phyloP scores from a whole-genome alignment of 2,113 vertebrate genomes.

The Megaptera novaeangliae region DNA sequence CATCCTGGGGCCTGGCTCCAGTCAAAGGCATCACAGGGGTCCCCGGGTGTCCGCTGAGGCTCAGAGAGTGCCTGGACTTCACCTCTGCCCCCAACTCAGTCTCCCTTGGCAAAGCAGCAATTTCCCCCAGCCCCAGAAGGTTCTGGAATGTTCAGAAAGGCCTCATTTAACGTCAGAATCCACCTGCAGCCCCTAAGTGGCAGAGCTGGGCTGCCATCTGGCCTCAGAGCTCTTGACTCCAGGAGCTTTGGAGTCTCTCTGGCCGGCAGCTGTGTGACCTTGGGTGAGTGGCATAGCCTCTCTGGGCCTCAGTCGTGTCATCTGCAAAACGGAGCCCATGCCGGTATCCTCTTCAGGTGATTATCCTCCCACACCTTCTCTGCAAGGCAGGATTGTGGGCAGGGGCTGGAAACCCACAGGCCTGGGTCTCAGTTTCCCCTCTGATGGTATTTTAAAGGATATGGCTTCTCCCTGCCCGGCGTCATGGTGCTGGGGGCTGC shows the following conservation, averaged over 20 bases:
- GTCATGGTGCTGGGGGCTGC: background rate
- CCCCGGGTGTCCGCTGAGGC: background rate
- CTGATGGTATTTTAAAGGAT: background rate
- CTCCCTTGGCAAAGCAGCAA: background rate
- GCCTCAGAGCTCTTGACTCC: background rate
- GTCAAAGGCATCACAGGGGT: too few relatives aligned
- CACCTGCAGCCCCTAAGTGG: background rate
- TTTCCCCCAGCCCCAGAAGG: background rate
- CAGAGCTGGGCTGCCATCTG: background rate
- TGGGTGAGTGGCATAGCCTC: background rate
- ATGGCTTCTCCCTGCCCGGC: background rate
- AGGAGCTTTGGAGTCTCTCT: background rate
- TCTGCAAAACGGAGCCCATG: background rate
- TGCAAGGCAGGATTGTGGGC: background rate
- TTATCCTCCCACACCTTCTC: background rate
- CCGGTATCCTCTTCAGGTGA: background rate
- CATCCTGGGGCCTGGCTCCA: background rate
- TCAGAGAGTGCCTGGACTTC: background rate
- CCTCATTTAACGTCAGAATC: background rate
- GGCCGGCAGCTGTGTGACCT: background rate
- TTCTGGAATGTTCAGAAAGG: background rate
- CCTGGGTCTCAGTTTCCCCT: background rate
- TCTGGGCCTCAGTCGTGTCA: background rate
- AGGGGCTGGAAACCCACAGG: background rate
- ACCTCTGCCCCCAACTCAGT: background rate